Base-by-base conservation (phyloP, 1,140 invertebrate genomes). In the Ips typographus region DNA sequence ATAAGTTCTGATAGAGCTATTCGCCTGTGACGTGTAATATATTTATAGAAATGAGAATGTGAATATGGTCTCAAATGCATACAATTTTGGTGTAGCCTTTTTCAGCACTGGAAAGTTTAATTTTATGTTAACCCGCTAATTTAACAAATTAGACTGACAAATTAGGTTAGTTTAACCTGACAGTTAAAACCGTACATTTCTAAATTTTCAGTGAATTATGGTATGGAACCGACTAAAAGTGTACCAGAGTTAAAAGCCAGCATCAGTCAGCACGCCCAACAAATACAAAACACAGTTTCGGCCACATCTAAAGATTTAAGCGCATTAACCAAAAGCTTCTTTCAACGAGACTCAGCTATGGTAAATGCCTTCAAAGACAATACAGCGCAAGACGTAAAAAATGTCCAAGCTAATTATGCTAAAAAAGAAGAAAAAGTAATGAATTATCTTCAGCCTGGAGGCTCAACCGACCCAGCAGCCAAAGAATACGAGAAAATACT, bases 401-500 rank as follows among this genome's bases (percentile, higher is more conserved):
- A 47, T n/a, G 6, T 66, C 1, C 53, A 49, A 40, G 53, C 2
- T 5, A 65, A 42, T 39, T 56, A 40, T 7, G n/a, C 39, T 36
- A 36, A 56, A 55, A 65, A 65, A 55, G 53, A 38, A 7, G 43
- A 58, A 39, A 57, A 49, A 40, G 6, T 58, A 22, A 44, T 22
- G 38, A 47, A 59, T 0, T 1, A 4, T 8, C 5, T 66, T 57
- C 8, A 8, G 5, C 7, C 22, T 2, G 2, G 2, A 8, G 39
- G 58, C 3, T 7, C 2, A 8, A 49, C 1, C 22, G 52, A 4
- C 22, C 3, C 22, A 44, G 36, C 36, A 39, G 53, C 37, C 36
- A 40, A 52, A 1, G 53, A 58, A 44, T 66, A 66, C 43, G 42
- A 57, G 40, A 22, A n/a, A 2, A 66, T 66, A 5, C n/a, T 66